Base-by-base conservation (phyloP, 2,888 invertebrate species). In the Oithona nana region DNA sequence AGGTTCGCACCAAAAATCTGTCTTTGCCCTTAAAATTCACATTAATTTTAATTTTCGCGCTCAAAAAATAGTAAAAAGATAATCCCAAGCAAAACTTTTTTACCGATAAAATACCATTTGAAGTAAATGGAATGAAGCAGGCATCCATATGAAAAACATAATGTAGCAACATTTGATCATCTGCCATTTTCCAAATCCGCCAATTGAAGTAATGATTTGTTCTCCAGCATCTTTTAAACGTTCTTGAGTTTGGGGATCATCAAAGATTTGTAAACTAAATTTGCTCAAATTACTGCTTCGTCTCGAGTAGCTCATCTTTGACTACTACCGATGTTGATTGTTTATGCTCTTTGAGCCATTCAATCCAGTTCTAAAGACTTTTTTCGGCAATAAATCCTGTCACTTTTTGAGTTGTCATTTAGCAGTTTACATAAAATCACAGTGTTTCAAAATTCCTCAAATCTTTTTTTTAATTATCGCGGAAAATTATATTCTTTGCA, bases 61-160 rank as follows among this genome's bases (percentile, higher is more conserved):
- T 22, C n/a, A 39, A 39, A 39, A 39, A 8, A 16, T 20, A 20
- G 2, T 26, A 54, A 16, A 3, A 26, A 26, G 6, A 4, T 24
- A 24, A 3, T n/a, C n/a, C n/a, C 26, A 4, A 24, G 24, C 54
- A 24, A 54, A 4, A 24, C 6, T 39, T 6, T 11, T 26, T 54
- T 54, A 54, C 54, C 57, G 29, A 28, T 30, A 60, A 28, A 50
- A 60, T 22, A 60, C 60, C 60, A 60, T 60, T 20, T 60, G 49
- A 4, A 60, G 26, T 22, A 60, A 28, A 49, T 60, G 60, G 28
- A 60, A 60, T 16, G 50, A 50, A 28, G 60, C 49, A 1, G 60
- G 60, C n/a, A 60, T 20, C 60, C 60, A 60, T 16, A 60, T 60
- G 24, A 60, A 22, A 6, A 24, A 6, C 3, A 60, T 8, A 3